phyloP scores from a whole-genome alignment of 2,797 vertebrate species.

The Catamblyrhynchus diadema region DNA sequence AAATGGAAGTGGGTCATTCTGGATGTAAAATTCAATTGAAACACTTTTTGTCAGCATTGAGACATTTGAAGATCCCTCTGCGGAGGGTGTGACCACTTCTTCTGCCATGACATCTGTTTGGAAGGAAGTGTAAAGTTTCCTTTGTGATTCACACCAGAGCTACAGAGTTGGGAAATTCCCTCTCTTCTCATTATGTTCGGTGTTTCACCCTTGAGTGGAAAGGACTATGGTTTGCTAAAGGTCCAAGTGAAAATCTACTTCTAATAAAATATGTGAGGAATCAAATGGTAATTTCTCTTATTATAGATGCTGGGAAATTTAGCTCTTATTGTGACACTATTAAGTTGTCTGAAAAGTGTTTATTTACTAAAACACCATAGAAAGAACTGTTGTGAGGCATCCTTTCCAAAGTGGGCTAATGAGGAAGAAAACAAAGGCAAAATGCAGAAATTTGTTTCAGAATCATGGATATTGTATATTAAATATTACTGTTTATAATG shows the following conservation, averaged over 20 bases:
- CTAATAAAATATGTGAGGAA: not conserved
- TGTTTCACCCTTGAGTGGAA: not conserved
- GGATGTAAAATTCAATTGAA: conserved; percentile 28
- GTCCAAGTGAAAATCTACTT: not conserved
- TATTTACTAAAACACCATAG: not conserved
- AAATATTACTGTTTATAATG: not conserved
- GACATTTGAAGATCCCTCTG: conserved; percentile 56
- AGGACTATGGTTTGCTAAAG: not conserved
- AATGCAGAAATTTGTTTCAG: not conserved
- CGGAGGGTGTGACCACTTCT: conserved; percentile 31
- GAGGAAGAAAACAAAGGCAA: not conserved
- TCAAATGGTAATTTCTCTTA: not conserved
- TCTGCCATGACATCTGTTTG: conserved; percentile 63
- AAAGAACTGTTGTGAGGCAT: not conserved
- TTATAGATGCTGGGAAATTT: not conserved
- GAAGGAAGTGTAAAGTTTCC: conserved; percentile 30
- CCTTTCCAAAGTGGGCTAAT: not conserved
- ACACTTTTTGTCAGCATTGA: conserved; percentile 39
- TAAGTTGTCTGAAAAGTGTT: not conserved
- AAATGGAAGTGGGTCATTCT: conserved; percentile 13
- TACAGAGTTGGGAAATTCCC: conserved; percentile 18
- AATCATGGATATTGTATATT: not conserved
- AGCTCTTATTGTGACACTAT: not conserved
- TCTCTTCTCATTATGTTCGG: not conserved
- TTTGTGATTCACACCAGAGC: conserved; percentile 33